Percentiles rank a stretch among this genome's conserved stretches.
These are phyloP conservation scores for human (Homo sapiens) DNA, from an alignment of 2,113 vertebrate species.

Conservation along the genomic window GRCh38 chrX:19915501-19916000, in stretches of 20 bases:
- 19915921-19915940: neutral
- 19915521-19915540: neutral
- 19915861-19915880: neutral
- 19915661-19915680: neutral
- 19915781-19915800: slow-evolving; percentile 16
- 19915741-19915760: neutral
- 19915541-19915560: neutral
- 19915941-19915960: neutral
- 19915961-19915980: neutral
- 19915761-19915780: neutral
- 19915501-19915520: neutral
- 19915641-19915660: neutral
- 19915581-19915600: neutral
- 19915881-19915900: neutral
- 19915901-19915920: neutral
- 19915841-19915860: neutral
- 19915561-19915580: neutral
- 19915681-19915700: neutral
- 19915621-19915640: slow-evolving; percentile 1
- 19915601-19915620: neutral
- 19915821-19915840: neutral
- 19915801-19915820: slow-evolving; percentile 6
- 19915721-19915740: neutral
- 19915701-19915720: slow-evolving; percentile 7
- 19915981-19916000: neutral